Evolutionary conservation across 1,140 invertebrate species (phyloP).

Genomic region (Cydia strobilella): DNA sequence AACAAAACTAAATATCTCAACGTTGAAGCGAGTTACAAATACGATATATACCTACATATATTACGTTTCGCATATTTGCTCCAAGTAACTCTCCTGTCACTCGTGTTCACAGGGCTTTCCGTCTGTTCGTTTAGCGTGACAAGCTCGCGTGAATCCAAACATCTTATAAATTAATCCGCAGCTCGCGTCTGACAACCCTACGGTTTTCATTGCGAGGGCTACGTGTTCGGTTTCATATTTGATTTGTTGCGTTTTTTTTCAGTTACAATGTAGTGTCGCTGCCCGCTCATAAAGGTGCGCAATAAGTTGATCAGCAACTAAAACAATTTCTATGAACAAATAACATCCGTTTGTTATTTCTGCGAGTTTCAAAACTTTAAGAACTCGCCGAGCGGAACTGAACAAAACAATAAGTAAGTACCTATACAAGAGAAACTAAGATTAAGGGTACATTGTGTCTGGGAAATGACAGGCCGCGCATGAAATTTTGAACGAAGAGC

Average conservation of each 20-base stretch:
- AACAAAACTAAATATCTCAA: constrained; percentile 15
- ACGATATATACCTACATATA: constrained; percentile 2
- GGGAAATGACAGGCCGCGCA: constrained; percentile 3
- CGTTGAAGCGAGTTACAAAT: constrained; percentile 3
- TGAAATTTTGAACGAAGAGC: neutral
- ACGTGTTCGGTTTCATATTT: constrained; percentile 3
- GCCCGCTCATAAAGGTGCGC: neutral
- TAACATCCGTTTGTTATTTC: constrained; percentile 28
- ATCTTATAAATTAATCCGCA: constrained; percentile 30
- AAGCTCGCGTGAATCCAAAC: constrained; percentile 31
- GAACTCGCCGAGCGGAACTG: constrained; percentile 1
- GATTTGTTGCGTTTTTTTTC: constrained; percentile 18
- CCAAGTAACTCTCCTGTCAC: constrained; percentile 14
- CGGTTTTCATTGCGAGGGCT: constrained; percentile 4
- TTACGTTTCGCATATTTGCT: constrained; percentile 20
- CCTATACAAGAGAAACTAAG: neutral
- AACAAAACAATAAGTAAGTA: constrained; percentile 23
- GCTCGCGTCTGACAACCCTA: constrained; percentile 28
- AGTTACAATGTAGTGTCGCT: constrained; percentile 22
- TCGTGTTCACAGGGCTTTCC: constrained; percentile 22
- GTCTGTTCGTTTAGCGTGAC: constrained; percentile 28
- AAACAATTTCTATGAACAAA: constrained; percentile 26
- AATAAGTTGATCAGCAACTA: constrained; percentile 21
- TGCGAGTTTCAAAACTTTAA: constrained; percentile 18
- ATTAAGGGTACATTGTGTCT: neutral